Base-by-base conservation (phyloP, 2,888 invertebrate species). In the Ischnura elegans region DNA sequence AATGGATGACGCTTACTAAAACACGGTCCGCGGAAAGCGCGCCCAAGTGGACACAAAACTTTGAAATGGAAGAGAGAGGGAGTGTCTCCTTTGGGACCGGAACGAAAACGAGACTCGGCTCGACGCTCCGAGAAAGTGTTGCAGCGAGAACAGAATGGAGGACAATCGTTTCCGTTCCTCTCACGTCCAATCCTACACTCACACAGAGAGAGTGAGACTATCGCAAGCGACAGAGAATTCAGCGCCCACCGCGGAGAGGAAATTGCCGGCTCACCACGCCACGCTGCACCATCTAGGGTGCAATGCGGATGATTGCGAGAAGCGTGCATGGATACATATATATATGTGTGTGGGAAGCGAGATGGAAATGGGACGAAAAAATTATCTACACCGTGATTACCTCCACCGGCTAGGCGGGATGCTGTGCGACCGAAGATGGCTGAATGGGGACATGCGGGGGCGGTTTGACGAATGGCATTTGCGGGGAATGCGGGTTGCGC, bases 301-400 rank as follows among this genome's bases (percentile, higher is more conserved):
- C 76, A 76, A 76, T 76, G 76, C 76, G 76, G 76, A 76, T 76
- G 76, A 76, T 76, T 76, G 76, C 76, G 76, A 76, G 76, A 36
- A 36, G 10, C 76, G 36, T 76, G 29, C 36, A 36, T 13, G 36
- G 29, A 8, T 76, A n/a, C n/a, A n/a, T n/a, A n/a, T n/a, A n/a
- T n/a, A n/a, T n/a, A n/a, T n/a, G n/a, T 10, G 76, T 8, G 13
- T 36, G 36, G 29, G 13, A n/a, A 19, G 51, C 51, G 76, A 36
- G 36, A 76, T 36, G 61, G 61, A 61, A 36, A 76, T 61, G 76
- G 36, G 13, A 4, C 4, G 19, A 51, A 51, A 61, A 61, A 61
- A 61, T 16, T 29, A 29, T 29, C n/a, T 8, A 13, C 36, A 2
- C 25, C 76, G 76, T 36, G 29, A 76, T 76, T 36, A 29, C 76